Evolutionary conservation across 1,140 invertebrate species (phyloP).

Genomic region (Propsilocerus akamusi): DNA sequence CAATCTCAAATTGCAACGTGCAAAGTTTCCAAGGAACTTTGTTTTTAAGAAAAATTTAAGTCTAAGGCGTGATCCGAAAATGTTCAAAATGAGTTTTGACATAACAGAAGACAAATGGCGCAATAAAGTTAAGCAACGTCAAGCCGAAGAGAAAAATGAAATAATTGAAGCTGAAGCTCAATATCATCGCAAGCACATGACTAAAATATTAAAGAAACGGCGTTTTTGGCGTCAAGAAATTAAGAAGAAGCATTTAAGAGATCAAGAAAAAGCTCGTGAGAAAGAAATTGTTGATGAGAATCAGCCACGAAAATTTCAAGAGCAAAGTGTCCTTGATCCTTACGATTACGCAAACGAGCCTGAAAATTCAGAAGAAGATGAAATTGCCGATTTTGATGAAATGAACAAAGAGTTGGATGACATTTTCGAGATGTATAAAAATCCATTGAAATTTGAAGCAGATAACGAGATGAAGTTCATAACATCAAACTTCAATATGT

Average conservation of each 20-base stretch:
- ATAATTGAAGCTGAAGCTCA: neutral
- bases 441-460: neutral
- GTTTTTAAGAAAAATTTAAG: neutral
- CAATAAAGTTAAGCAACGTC: neutral
- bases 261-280: too few relatives aligned
- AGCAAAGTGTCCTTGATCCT: too few relatives aligned
- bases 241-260: too few relatives aligned
- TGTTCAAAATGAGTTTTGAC: neutral
- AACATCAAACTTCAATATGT: neutral
- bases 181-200: neutral
- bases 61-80: neutral
- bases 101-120: neutral
- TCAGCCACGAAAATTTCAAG: too few relatives aligned
- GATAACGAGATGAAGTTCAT: neutral
- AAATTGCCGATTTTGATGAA: neutral
- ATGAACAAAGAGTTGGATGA: neutral
- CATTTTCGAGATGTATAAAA: neutral
- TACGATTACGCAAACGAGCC: neutral
- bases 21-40: neutral
- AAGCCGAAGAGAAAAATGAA: neutral
- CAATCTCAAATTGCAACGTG: neutral
- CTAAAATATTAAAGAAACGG: neutral
- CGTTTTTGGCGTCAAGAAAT: too few relatives aligned
- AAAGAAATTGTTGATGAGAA: too few relatives aligned
- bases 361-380: neutral